Conservation (phyloP, 2,113 vertebrate species). For the Galbula dea region DNA sequence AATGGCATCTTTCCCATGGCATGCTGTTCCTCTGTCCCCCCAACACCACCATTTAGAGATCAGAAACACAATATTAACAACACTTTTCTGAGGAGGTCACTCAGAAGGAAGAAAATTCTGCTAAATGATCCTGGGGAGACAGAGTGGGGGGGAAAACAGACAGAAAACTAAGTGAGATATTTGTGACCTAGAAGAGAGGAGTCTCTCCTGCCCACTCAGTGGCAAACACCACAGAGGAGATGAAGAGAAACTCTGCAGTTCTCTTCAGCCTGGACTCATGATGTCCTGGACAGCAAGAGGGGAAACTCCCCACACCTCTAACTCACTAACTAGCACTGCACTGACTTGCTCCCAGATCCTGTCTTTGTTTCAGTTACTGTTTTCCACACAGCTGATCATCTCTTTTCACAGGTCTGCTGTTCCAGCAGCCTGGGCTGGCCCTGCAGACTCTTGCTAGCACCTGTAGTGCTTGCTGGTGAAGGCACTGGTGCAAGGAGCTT, state of each 20-base stretch:
- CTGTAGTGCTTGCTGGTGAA: background rate
- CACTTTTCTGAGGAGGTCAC: background rate
- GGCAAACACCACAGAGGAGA: background rate
- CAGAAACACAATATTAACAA: background rate
- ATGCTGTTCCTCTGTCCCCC: slow-evolving; percentile 65
- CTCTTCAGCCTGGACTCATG: background rate
- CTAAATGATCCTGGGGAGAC: background rate
- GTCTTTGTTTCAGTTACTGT: background rate
- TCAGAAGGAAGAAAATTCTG: background rate
- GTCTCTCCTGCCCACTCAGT: background rate
- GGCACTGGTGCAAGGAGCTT: background rate
- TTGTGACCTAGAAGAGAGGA: background rate
- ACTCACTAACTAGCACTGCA: background rate
- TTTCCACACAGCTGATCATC: background rate
- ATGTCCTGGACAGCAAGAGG: background rate
- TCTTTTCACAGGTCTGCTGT: background rate
- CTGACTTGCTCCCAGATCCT: background rate
- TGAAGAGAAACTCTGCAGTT: background rate
- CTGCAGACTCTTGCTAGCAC: background rate
- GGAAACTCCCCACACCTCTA: background rate
- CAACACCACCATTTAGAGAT: background rate
- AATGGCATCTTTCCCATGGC: slow-evolving; percentile 66
- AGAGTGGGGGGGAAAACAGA: background rate
- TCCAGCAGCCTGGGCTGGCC: background rate
- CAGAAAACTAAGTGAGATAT: background rate